These are phyloP conservation scores for Bubo scandiacus DNA, from an alignment of 2,113 vertebrate species.

Conservation along the genomic window DNA sequence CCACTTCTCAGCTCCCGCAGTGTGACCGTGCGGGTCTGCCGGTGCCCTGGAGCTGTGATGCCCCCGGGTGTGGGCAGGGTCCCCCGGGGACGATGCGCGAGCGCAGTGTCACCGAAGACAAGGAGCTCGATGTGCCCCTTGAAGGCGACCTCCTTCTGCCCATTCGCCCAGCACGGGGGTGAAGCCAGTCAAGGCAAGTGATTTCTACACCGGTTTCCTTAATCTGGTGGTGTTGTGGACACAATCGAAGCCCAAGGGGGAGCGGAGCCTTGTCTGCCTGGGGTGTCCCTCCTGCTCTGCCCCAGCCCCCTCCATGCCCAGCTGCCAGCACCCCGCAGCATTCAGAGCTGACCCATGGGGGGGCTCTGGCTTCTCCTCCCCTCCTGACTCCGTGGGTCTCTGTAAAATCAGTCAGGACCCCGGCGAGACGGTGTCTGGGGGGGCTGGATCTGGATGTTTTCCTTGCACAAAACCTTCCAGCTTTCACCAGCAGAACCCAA, in stretches of 20 bases:
- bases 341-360: background rate
- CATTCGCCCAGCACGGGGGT: fast-evolving
- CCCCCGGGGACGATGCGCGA: fast-evolving
- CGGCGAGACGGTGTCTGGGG: fast-evolving
- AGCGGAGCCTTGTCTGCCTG: fast-evolving
- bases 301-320: too few species aligned
- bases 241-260: background rate
- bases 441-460: background rate
- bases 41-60: background rate
- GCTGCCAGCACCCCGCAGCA: background rate
- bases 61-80: background rate
- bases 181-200: background rate
- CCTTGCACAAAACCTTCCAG: background rate
- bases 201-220: background rate
- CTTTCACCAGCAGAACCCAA: background rate
- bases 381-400: fast-evolving
- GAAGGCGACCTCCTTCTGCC: background rate
- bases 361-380: background rate
- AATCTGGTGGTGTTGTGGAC: background rate
- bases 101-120: fast-evolving
- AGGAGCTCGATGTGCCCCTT: fast-evolving
- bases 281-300: background rate
- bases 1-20: background rate
- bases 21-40: fast-evolving
- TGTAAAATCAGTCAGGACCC: fast-evolving